Base-by-base conservation (phyloP, 2,888 invertebrate genomes). In the Sesia apiformis region DNA sequence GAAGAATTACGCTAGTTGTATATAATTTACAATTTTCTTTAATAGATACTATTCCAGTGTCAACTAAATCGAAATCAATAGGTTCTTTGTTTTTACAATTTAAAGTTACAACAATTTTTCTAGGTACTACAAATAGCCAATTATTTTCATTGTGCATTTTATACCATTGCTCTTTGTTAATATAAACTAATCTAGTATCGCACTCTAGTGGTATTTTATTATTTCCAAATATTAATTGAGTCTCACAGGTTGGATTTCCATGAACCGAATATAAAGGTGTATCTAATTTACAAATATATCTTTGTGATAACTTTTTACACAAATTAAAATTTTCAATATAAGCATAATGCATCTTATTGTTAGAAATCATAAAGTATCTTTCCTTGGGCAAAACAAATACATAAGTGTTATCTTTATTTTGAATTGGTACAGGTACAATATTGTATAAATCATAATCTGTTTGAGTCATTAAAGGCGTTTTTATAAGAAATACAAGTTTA, bases 301-400 rank as follows among this genome's bases (percentile, higher is more conserved):
- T 42, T 3, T 5, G 6, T 42, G 54, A 40, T 8, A 59, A 39
- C 38, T 23, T 59, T 49, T 61, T 58, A 57, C 62, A 63, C 40
- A 53, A 4, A 40, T 55, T 49, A 4, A 62, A 49, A 55, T 59
- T 52, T 49, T 59, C 52, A 52, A 60, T 50, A 51, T 55, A 40
- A 39, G 53, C 55, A 43, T 60, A 60, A 53, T 58, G 55, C 7
- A 57, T 46, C 43, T 59, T 59, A 54, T 61, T 61, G 5, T 49
- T 51, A 8, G 55, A 55, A 8, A 57, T 58, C 54, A 57, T 46
- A 58, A 61, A 57, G 50, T 63, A 59, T 56, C 60, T 56, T 54
- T 57, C 57, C 51, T 57, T 59, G n/a, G 62, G 62, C 56, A 62
- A 57, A 54, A 62, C 53, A 42, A 62, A 62, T 40, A 60, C 43